Conservation (phyloP, 2,113 vertebrate species). For the Columbina picui region DNA sequence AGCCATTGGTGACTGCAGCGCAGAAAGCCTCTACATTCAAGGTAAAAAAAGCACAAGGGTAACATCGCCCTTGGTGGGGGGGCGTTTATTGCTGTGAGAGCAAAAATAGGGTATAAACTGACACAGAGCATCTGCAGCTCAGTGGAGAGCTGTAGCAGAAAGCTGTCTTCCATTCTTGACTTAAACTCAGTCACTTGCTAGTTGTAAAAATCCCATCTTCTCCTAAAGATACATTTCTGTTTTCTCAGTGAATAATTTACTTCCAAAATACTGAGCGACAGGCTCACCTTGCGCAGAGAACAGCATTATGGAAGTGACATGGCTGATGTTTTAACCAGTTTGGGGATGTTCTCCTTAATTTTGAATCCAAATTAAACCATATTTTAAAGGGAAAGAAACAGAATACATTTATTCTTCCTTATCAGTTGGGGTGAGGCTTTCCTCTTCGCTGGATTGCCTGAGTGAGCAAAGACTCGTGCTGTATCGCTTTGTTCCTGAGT, state of each 20-base stretch:
- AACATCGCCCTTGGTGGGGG: background rate
- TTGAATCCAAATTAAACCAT: background rate
- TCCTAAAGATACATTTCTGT: background rate
- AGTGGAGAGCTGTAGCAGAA: background rate
- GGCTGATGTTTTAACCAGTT: background rate
- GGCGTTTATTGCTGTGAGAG: background rate
- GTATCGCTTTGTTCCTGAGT: background rate
- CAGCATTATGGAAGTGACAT: background rate
- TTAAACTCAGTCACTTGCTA: background rate
- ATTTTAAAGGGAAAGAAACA: background rate
- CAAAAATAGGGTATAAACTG: background rate
- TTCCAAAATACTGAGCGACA: background rate
- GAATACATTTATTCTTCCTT: background rate
- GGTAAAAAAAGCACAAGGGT: constrained; percentile 69
- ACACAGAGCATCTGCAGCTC: background rate
- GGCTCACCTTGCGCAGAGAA: background rate
- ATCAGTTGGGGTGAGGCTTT: background rate
- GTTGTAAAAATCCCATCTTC: background rate
- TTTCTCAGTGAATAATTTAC: background rate
- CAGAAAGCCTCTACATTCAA: constrained; percentile 92
- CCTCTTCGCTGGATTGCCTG: background rate
- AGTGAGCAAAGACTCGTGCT: background rate
- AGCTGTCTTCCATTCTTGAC: background rate
- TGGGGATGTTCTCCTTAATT: background rate
- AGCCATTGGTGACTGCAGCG: constrained; percentile 83